These are phyloP conservation scores for Tragelaphus scriptus DNA, from an alignment of 2,113 vertebrate genomes.

Conservation along the genomic window DNA sequence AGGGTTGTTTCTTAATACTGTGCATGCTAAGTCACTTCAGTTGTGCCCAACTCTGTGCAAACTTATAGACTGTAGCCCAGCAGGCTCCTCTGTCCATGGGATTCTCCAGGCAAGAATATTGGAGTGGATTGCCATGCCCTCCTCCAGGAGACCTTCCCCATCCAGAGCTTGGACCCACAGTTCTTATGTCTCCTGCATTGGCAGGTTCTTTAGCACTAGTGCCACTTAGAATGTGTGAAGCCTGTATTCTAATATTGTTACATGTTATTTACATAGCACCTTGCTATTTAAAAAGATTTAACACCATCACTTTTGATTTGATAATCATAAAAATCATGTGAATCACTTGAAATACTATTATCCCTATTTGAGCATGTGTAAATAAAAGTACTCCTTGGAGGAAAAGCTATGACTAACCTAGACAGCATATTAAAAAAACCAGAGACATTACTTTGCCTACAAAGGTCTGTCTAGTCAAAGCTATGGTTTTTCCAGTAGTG, in stretches of 20 bases:
- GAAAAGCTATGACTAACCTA: neutral
- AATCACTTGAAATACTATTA: neutral
- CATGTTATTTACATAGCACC: neutral
- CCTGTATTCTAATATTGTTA: neutral
- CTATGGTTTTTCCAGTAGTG: neutral
- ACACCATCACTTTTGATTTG: neutral
- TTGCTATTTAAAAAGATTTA: neutral
- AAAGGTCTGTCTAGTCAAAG: neutral
- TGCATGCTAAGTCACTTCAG: neutral
- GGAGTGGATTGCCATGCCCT: neutral
- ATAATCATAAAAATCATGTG: neutral
- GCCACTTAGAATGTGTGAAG: neutral
- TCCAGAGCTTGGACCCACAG: neutral
- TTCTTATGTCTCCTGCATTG: neutral
- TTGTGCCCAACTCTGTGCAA: neutral
- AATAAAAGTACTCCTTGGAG: neutral
- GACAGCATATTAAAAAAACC: neutral
- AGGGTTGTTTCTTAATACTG: neutral
- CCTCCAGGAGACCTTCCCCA: neutral
- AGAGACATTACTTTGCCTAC: neutral
- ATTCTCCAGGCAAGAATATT: neutral
- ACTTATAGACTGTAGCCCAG: neutral
- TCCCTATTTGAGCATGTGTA: neutral
- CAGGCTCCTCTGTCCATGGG: neutral
- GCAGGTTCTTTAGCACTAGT: neutral